phyloP scores from a whole-genome alignment of 1,140 invertebrate species.

The Glossosoma conforme region DNA sequence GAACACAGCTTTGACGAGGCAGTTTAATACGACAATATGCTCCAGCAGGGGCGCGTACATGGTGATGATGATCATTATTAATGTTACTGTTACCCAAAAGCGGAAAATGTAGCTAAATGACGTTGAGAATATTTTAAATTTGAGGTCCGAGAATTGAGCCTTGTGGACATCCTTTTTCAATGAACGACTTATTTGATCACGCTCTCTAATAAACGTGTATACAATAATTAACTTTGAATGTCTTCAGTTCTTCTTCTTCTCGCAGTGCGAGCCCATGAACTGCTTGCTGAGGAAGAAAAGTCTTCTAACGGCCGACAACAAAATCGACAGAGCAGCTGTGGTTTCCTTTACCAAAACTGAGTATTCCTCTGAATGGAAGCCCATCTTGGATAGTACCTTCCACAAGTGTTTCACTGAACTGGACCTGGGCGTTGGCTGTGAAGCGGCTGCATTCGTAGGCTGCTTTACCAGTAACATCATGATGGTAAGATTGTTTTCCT shows the following conservation, averaged over 20 bases:
- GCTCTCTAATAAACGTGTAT: neutral
- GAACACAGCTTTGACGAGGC: too few relatives aligned
- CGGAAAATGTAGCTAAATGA: neutral
- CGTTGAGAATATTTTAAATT: neutral
- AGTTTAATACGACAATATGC: too few relatives aligned
- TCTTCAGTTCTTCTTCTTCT: neutral
- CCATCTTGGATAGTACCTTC: neutral
- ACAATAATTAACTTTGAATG: neutral
- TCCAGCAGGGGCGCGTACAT: too few relatives aligned
- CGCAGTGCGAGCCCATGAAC: conserved; percentile 10
- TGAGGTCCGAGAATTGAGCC: neutral
- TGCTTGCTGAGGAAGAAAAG: conserved; percentile 3
- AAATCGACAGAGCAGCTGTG: conserved; percentile 3
- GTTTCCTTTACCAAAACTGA: neutral
- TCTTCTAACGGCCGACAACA: neutral
- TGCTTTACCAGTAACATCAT: conserved; percentile 13
- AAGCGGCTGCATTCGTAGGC: conserved; percentile 7
- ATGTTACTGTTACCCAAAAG: neutral
- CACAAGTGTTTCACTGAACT: conserved; percentile 5
- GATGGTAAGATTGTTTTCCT: conserved; percentile 5
- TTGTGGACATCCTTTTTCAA: neutral
- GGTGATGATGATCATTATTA: neutral
- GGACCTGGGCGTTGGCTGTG: neutral
- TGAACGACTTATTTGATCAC: neutral
- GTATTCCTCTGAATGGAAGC: conserved; percentile 7